Conservation (phyloP, 2,888 invertebrate genomes). For the Drosophila nigritarsus region DNA sequence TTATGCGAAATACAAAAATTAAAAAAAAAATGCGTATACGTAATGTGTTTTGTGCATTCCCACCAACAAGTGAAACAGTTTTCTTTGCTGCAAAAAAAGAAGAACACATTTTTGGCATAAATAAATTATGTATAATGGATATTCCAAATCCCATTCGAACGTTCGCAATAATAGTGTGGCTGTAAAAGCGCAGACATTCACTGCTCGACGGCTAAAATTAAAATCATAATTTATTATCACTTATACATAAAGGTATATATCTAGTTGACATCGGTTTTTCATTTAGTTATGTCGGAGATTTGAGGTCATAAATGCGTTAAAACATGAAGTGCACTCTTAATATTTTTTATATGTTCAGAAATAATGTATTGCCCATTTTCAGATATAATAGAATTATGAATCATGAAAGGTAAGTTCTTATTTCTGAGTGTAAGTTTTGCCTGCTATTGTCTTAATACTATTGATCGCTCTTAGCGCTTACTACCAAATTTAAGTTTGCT, state of each 20-base stretch:
- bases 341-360: no score
- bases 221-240: not conserved
- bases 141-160: constrained; percentile 3
- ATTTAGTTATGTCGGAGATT: not conserved
- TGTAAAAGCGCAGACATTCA: constrained; percentile 1
- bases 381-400: not conserved
- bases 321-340: not conserved
- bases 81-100: constrained; percentile 12
- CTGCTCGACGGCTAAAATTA: not conserved
- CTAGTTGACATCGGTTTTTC: not conserved
- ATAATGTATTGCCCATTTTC: not conserved
- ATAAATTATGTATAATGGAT: constrained; percentile 22
- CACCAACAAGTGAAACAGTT: constrained; percentile 60
- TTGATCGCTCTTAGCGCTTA: not conserved
- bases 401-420: not conserved
- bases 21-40: constrained; percentile 57
- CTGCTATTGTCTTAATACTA: not conserved
- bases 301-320: not conserved
- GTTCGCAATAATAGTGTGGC: not conserved
- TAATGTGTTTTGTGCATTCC: constrained; percentile 47
- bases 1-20: constrained; percentile 46
- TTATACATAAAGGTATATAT: not conserved
- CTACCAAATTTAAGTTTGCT: not conserved
- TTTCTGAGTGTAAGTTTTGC: not conserved
- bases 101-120: constrained; percentile 7